Evolutionary conservation across 2,113 vertebrate species (phyloP).

Genomic region (Motacilla tschutschensis): DNA sequence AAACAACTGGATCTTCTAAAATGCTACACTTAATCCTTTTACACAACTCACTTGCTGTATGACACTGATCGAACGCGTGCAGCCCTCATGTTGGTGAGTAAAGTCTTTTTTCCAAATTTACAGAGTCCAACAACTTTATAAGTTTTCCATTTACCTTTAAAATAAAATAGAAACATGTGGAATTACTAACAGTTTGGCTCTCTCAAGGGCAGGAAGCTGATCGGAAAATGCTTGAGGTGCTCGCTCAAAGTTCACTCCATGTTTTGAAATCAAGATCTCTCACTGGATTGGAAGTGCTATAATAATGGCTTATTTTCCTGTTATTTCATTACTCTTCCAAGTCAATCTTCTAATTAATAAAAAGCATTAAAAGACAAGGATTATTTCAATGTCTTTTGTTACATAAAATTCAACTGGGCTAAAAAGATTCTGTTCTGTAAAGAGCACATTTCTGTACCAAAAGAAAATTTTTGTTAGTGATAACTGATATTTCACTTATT

Average conservation of each 20-base stretch:
- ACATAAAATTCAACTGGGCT: background rate
- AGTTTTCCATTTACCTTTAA: constrained; percentile 13
- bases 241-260: background rate
- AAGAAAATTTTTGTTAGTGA: background rate
- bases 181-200: background rate
- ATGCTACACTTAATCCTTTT: background rate
- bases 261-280: constrained; percentile 11
- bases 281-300: background rate
- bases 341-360: background rate
- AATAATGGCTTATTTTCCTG: background rate
- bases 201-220: background rate
- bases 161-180: background rate
- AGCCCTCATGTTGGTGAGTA: background rate
- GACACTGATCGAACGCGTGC: background rate
- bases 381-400: background rate
- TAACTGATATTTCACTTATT: background rate
- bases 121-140: background rate
- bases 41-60: background rate
- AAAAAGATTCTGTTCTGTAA: background rate
- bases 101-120: background rate
- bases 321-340: constrained; percentile 10
- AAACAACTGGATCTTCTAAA: constrained; percentile 4
- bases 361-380: background rate
- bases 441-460: background rate
- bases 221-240: background rate